phyloP scores from a whole-genome alignment of 2,797 vertebrate species.

The Chromis chromis region DNA sequence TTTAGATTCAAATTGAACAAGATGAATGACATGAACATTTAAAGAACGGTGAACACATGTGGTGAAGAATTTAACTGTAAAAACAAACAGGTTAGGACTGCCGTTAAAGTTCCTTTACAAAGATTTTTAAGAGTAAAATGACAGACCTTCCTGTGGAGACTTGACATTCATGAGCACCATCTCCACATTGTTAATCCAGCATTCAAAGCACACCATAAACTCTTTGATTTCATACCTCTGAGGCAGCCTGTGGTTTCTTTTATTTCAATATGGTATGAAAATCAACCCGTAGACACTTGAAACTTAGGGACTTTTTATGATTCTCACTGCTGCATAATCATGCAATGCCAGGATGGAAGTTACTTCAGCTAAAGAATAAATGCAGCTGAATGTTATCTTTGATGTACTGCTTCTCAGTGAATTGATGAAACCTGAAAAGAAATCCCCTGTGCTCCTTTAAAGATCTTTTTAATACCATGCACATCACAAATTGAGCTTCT shows the following conservation, averaged over 20 bases:
- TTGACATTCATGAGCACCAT: neutral
- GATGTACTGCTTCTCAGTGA: too few relatives aligned
- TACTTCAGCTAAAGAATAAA: neutral
- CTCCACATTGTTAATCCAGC: conserved; percentile 11
- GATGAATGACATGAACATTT: too few relatives aligned
- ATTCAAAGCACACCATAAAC: conserved; percentile 4
- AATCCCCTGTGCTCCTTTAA: neutral
- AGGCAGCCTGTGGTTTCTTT: conserved; percentile 19
- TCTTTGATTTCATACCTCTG: conserved; percentile 30
- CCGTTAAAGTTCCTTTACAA: neutral
- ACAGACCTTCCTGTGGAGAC: conserved; percentile 8
- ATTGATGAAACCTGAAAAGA: neutral
- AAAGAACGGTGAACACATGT: neutral
- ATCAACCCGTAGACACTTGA: conserved; percentile 1
- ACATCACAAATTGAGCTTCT: conserved; percentile 11
- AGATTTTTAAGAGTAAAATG: neutral
- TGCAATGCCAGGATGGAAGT: neutral
- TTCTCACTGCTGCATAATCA: neutral
- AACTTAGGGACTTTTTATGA: conserved; percentile 3
- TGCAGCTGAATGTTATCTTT: neutral
- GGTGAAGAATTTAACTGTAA: neutral
- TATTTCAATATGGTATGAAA: conserved; percentile 47
- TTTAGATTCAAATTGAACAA: neutral
- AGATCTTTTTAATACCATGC: neutral
- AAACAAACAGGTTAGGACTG: neutral